These are phyloP conservation scores for Lophura nycthemera DNA, from an alignment of 2,113 vertebrate genomes.

Conservation along the genomic window DNA sequence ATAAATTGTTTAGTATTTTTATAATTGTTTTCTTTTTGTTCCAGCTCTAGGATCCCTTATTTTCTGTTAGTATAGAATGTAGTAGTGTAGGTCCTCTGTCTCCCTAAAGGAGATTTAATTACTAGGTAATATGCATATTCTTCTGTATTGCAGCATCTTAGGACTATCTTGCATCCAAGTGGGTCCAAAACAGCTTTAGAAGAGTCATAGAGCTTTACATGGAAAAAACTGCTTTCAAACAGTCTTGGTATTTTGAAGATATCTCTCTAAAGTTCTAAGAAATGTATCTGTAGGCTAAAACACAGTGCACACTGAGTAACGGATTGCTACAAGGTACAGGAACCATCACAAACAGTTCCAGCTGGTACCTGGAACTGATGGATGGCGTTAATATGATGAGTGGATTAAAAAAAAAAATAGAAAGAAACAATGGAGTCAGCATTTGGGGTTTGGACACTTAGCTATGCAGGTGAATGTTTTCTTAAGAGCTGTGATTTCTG, in stretches of 20 bases:
- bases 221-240: not conserved
- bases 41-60: not conserved
- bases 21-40: not conserved
- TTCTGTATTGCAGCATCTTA: not conserved
- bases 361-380: not conserved
- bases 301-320: fast-evolving
- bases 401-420: not conserved
- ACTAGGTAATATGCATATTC: not conserved
- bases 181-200: not conserved
- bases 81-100: not conserved
- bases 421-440: not conserved
- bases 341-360: not conserved
- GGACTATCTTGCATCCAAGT: not conserved
- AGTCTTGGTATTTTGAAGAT: not conserved
- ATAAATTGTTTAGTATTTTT: not conserved
- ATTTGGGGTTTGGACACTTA: not conserved
- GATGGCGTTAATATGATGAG: not conserved
- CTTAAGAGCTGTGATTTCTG: not conserved
- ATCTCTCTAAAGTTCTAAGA: not conserved
- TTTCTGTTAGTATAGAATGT: not conserved
- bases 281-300: not conserved
- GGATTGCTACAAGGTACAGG: not conserved
- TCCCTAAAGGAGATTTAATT: not conserved
- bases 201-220: not conserved
- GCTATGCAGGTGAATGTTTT: not conserved